phyloP scores from a whole-genome alignment of 2,888 invertebrate species.

The Fissipunctia ypsillon region DNA sequence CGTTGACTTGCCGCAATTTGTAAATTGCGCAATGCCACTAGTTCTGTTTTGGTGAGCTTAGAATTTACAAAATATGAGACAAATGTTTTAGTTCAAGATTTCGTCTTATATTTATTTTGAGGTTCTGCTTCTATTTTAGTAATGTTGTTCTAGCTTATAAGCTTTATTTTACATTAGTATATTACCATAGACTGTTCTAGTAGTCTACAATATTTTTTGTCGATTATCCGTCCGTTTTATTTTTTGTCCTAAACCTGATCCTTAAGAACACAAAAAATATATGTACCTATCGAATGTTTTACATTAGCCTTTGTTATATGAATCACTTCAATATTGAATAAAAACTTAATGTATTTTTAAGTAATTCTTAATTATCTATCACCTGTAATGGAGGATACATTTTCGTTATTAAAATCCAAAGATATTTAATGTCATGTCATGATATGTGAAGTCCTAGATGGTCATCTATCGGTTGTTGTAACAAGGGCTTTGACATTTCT shows the following conservation, averaged over 20 bases:
- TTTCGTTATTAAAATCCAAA: slow-evolving; percentile 10
- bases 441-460: neutral
- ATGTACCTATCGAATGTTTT: slow-evolving; percentile 16
- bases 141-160: neutral
- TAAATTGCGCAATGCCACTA: slow-evolving; percentile 34
- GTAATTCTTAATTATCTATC: slow-evolving; percentile 5
- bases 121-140: neutral
- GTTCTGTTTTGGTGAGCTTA: slow-evolving; percentile 26
- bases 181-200: slow-evolving; percentile 6
- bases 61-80: slow-evolving; percentile 16
- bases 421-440: slow-evolving; percentile 10
- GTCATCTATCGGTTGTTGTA: neutral
- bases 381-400: neutral
- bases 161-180: neutral
- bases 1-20: slow-evolving; percentile 40
- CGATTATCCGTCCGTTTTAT: slow-evolving; percentile 9
- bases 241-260: slow-evolving; percentile 32
- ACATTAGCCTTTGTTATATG: slow-evolving; percentile 14
- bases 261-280: slow-evolving; percentile 41
- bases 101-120: slow-evolving; percentile 1
- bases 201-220: slow-evolving; percentile 17
- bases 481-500: no score
- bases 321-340: slow-evolving; percentile 37
- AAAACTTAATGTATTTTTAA: slow-evolving; percentile 34
- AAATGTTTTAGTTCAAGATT: slow-evolving; percentile 1